Percentiles rank a stretch among this genome's conserved stretches.
phyloP scores from a whole-genome alignment of 2,888 invertebrate genomes.

The Philopedon plagiatum region DNA sequence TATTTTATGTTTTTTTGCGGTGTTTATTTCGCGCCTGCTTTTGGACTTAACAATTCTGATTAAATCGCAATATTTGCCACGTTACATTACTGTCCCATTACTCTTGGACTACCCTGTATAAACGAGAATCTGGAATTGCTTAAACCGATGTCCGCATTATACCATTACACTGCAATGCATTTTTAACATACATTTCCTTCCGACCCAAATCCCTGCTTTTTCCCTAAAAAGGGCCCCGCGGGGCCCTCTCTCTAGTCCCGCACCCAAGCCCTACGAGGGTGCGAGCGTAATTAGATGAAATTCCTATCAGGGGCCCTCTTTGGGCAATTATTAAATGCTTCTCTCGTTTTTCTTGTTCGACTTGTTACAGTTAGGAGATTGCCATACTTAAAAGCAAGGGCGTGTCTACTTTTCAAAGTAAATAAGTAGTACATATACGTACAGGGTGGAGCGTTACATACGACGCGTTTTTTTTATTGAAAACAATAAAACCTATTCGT shows the following conservation, averaged over 20 bases:
- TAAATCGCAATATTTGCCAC: too few relatives aligned
- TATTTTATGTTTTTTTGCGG: too few relatives aligned
- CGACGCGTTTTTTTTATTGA: too few relatives aligned
- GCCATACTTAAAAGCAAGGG: conserved; percentile 15
- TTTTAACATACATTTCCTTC: conserved; percentile 17
- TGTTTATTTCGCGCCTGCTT: too few relatives aligned
- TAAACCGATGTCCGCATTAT: background rate
- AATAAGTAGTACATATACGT: too few relatives aligned
- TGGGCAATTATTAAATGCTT: conserved; percentile 59
- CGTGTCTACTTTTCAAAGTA: background rate
- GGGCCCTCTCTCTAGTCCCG: conserved; percentile 27
- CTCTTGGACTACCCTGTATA: too few relatives aligned
- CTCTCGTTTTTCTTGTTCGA: conserved; percentile 49
- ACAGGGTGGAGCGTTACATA: too few relatives aligned
- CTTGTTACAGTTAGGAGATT: conserved; percentile 40
- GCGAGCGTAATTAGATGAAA: conserved; percentile 64
- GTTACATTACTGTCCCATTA: too few relatives aligned
- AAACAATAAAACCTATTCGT: too few relatives aligned
- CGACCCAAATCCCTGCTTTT: conserved; percentile 35
- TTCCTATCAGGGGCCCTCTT: conserved; percentile 60
- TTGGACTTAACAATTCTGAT: too few relatives aligned
- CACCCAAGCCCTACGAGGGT: conserved; percentile 53
- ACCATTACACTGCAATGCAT: conserved; percentile 9
- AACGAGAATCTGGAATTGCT: background rate
- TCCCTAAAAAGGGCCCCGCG: conserved; percentile 33